phyloP scores from a whole-genome alignment of 2,113 vertebrate species.

The Lucifuga dentata region DNA sequence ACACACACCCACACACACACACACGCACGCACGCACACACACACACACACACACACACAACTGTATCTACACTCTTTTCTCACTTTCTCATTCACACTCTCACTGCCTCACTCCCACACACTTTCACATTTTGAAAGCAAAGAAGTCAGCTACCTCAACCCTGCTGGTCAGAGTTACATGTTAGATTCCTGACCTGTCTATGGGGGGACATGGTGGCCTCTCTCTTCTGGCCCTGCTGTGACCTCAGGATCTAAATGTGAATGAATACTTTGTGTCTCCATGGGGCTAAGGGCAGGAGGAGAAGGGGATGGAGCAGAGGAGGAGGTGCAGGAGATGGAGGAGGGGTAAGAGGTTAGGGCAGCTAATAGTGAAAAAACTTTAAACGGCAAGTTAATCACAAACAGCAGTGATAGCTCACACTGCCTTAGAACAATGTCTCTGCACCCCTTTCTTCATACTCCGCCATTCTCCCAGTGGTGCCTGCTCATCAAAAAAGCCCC shows the following conservation, averaged over 20 bases:
- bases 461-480: constrained; percentile 38
- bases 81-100: constrained; percentile 22
- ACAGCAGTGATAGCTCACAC: constrained; percentile 82
- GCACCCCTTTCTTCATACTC: constrained; percentile 44
- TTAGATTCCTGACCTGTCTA: constrained; percentile 85
- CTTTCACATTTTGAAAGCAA: constrained; percentile 61
- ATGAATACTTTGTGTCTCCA: constrained; percentile 88
- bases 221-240: constrained; percentile 84
- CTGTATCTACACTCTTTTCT: constrained; percentile 21
- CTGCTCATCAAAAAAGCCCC: constrained; percentile 59
- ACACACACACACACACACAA: constrained; percentile 31
- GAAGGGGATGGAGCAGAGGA: constrained; percentile 38
- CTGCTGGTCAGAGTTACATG: constrained; percentile 75
- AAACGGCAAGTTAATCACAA: constrained; percentile 86
- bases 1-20: too few species aligned
- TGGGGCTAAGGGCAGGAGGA: constrained; percentile 72
- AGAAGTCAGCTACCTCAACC: constrained; percentile 72
- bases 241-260: constrained; percentile 88
- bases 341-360: constrained; percentile 65
- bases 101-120: constrained; percentile 57
- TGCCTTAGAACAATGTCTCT: constrained; percentile 72
- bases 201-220: constrained; percentile 67
- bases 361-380: constrained; percentile 84
- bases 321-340: constrained; percentile 62
- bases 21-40: not conserved